Evolutionary conservation across 2,797 vertebrate species (phyloP).

Genomic region (Clarias platycephalus): DNA sequence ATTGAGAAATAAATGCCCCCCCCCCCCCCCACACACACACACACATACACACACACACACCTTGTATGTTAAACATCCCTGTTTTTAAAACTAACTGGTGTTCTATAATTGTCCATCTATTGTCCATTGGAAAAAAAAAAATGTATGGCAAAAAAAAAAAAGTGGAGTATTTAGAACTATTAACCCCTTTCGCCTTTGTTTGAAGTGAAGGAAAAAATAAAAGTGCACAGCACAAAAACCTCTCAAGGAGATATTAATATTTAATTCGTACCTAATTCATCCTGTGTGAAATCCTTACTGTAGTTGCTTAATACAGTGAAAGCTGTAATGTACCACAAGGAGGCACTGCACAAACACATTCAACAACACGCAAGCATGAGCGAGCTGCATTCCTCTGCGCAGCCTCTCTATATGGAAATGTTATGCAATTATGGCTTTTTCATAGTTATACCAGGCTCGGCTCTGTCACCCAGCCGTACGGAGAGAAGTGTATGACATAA

Average conservation of each 20-base stretch:
- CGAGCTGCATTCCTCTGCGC: neutral
- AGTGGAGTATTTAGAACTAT: neutral
- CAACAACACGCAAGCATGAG: neutral
- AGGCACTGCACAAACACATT: conserved; percentile 48
- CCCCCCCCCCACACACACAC: conserved; percentile 2
- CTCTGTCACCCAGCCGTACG: neutral
- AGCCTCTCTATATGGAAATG: conserved; percentile 25
- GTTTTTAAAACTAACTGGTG: neutral
- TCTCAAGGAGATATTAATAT: neutral
- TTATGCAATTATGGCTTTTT: conserved; percentile 34
- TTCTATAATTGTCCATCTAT: neutral
- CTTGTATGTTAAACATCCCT: neutral
- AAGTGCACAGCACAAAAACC: neutral
- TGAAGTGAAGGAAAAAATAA: neutral
- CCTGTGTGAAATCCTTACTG: neutral
- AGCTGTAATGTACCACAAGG: conserved; percentile 37
- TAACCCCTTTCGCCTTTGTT: neutral
- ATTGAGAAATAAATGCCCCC: conserved; percentile 35
- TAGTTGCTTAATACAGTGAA: neutral
- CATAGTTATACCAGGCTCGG: conserved; percentile 14
- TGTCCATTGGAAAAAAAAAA: too few relatives aligned
- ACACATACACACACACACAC: neutral
- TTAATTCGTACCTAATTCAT: neutral
- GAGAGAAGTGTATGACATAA: conserved; percentile 16
- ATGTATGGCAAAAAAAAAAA: too few relatives aligned